Conservation (phyloP, 1,140 invertebrate genomes). For the Grapholita molesta region DNA sequence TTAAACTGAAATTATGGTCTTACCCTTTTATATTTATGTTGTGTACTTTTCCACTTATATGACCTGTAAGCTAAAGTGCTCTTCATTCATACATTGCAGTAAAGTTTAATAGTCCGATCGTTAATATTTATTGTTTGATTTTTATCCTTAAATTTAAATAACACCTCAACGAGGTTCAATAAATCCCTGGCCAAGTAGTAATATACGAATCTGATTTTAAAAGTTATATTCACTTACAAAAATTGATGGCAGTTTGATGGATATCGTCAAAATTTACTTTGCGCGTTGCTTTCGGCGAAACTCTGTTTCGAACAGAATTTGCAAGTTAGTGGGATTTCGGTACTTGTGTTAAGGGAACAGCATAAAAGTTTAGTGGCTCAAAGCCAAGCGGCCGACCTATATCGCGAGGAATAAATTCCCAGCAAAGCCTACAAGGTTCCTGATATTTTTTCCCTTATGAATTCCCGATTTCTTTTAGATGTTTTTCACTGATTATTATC, state of each 20-base stretch:
- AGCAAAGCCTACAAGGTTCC: background rate
- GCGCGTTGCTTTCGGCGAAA: background rate
- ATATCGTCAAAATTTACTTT: background rate
- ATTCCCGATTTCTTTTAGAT: background rate
- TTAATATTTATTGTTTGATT: background rate
- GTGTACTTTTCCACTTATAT: too few relatives aligned
- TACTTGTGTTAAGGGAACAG: background rate
- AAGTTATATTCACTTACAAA: background rate
- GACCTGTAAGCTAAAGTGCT: too few relatives aligned
- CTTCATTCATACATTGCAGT: too few relatives aligned
- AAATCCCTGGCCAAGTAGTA: background rate
- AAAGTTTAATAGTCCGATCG: background rate
- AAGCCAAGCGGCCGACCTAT: slow-evolving; percentile 13
- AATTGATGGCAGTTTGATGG: slow-evolving; percentile 4
- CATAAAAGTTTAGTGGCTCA: slow-evolving; percentile 14
- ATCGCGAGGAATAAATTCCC: slow-evolving; percentile 6
- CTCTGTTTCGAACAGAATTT: background rate
- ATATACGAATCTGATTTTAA: background rate
- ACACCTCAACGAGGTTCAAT: background rate
- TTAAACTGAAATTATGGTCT: background rate
- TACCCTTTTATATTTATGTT: background rate
- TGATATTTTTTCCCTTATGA: background rate
- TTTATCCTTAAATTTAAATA: background rate
- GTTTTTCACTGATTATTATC: background rate
- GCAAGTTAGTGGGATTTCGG: background rate